Evolutionary conservation across 1,140 invertebrate genomes (phyloP).

Genomic region (Stenopsyche tienmushanensis): DNA sequence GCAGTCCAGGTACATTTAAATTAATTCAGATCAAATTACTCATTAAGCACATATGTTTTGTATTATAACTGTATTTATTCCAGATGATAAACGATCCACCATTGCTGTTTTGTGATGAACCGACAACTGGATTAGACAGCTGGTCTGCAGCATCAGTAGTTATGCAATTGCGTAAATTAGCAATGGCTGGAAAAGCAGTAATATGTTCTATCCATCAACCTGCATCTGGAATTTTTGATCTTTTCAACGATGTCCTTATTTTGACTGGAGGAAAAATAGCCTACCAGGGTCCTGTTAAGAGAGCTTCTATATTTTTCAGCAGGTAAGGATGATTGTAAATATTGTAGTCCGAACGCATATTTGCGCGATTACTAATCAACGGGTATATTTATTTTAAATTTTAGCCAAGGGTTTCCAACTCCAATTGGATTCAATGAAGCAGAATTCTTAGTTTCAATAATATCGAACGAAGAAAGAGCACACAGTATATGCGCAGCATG

Average conservation of each 20-base stretch:
- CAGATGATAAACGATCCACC: slow-evolving; percentile 74
- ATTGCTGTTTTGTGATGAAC: slow-evolving; percentile 80
- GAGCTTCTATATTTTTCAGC: slow-evolving; percentile 64
- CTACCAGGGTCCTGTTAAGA: slow-evolving; percentile 71
- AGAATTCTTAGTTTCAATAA: slow-evolving; percentile 65
- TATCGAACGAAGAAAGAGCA: slow-evolving; percentile 30
- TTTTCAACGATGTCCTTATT: slow-evolving; percentile 78
- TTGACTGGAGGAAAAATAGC: slow-evolving; percentile 77
- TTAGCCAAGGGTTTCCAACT: slow-evolving; percentile 56
- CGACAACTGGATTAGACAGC: slow-evolving; percentile 81
- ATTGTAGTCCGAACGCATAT: no score
- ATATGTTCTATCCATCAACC: slow-evolving; percentile 88
- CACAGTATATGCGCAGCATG: slow-evolving; percentile 31
- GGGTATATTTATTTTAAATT: slow-evolving; percentile 18
- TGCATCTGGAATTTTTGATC: slow-evolving; percentile 77
- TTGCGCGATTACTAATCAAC: not conserved
- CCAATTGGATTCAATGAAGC: slow-evolving; percentile 70
- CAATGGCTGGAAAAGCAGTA: slow-evolving; percentile 70
- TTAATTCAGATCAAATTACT: not conserved
- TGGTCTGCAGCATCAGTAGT: slow-evolving; percentile 75
- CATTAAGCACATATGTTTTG: slow-evolving; percentile 15
- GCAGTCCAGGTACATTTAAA: slow-evolving; percentile 72
- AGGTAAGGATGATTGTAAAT: slow-evolving; percentile 57
- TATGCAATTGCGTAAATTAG: slow-evolving; percentile 65
- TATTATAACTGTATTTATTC: slow-evolving; percentile 40